These are phyloP conservation scores for Bombylius major DNA, from an alignment of 2,888 invertebrate genomes.

Conservation along the genomic window DNA sequence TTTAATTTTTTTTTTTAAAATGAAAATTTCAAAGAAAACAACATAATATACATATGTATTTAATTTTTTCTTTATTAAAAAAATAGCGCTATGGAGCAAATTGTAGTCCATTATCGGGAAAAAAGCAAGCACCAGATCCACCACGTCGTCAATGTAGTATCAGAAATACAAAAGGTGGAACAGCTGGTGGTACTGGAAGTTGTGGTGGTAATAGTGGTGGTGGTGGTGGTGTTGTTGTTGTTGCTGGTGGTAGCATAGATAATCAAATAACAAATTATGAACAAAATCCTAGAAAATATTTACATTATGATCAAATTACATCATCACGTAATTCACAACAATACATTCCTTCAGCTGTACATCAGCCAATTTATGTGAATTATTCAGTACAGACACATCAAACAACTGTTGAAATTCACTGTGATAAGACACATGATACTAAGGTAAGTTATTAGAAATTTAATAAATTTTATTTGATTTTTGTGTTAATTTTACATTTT, in stretches of 20 bases:
- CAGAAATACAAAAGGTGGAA: conserved; percentile 29
- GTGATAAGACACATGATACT: conserved; percentile 37
- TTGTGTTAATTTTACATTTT: too few relatives aligned
- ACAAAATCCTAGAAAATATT: conserved; percentile 7
- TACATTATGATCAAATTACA: conserved; percentile 10
- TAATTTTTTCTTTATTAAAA: background rate
- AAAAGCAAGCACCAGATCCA: conserved; percentile 70
- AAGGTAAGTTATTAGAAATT: conserved; percentile 20
- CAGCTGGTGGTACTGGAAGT: background rate
- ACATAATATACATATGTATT: background rate
- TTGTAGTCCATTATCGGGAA: conserved; percentile 59
- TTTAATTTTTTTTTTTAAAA: too few relatives aligned
- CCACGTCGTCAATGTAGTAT: conserved; percentile 57
- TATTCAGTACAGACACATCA: conserved; percentile 38
- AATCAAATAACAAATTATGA: background rate
- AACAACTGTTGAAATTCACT: conserved; percentile 48
- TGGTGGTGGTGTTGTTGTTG: conserved; percentile 15
- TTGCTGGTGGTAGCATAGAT: background rate
- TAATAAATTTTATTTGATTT: too few relatives aligned
- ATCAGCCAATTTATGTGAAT: conserved; percentile 36
- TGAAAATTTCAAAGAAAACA: too few relatives aligned
- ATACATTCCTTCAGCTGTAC: conserved; percentile 22
- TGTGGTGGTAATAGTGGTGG: background rate
- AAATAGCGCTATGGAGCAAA: conserved; percentile 45
- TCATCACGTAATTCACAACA: conserved; percentile 19